Evolutionary conservation across 1,140 invertebrate genomes (phyloP), one percentile per base, ranked within the genome.

Genomic region (Drosophila bifasciata): DNA sequence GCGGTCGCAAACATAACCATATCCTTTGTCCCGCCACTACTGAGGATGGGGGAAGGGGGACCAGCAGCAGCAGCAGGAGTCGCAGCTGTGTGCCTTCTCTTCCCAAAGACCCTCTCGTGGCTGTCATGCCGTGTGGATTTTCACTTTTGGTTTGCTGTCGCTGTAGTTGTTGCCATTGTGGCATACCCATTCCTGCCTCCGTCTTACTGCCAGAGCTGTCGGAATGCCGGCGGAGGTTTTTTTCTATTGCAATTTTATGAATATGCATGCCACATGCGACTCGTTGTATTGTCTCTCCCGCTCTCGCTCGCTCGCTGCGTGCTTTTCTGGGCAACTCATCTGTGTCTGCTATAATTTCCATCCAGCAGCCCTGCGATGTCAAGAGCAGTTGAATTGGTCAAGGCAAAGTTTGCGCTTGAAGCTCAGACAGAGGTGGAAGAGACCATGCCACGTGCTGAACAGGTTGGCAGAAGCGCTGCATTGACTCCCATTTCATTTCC

Each of bases 331-430:
- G 17, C 36, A 56, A 41, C 15, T 43, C 36, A 23, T 15, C 32
- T n/a, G 7, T n/a, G 55, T 40, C 36, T 63, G 28, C 44, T 71
- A 41, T 49, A 68, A 67, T 55, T 59, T 55, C 43, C n/a, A 75
- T 41, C 51, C 52, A 50, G 41, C 52, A 50, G 41, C 62, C 51
- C 67, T 36, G 61, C 58, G 67, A 81, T 73, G 73, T 69, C 73
- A 81, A 73, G 73, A 64, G 62, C 78, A 81, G 69, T 73, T 81
- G 74, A 81, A 74, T 61, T 76, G 79, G 79, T 76, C 73, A 81
- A 76, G 78, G 73, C 62, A 32, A 62, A 69, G 46, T 52, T 40
- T 56, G 43, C 49, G 57, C 70, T 67, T 51, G 8, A 28, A 9
- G 28, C 28, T 3, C 19, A 21, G 23, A 25, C 11, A 13, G 23